Evolutionary conservation across 2,888 invertebrate species (phyloP).

Genomic region (Blastobasis adustella): DNA sequence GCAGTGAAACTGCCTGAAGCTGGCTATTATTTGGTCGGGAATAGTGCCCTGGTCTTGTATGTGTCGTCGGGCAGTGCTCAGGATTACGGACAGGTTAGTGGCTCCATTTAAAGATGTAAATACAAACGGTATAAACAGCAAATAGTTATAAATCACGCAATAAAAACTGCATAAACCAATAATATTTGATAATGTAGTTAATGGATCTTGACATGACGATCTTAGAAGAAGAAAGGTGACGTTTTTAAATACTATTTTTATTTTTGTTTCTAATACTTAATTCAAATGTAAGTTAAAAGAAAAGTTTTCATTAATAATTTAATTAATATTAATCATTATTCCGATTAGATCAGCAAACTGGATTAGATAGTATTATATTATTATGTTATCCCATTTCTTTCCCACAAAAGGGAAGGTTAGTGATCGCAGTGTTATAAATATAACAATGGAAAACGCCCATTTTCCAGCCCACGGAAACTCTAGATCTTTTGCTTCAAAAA

Average conservation of each 20-base stretch:
- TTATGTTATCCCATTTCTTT: not conserved
- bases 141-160: constrained; percentile 14
- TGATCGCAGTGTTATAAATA: no score
- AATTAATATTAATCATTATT: no score
- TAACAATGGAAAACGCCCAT: no score
- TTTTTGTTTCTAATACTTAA: not conserved
- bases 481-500: no score
- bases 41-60: constrained; percentile 28
- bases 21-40: constrained; percentile 29
- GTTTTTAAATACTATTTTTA: not conserved
- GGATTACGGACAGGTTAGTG: constrained; percentile 25
- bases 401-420: no score
- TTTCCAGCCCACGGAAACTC: no score
- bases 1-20: constrained; percentile 24
- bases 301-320: not conserved
- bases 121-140: not conserved
- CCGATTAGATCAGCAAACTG: not conserved
- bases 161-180: constrained; percentile 13
- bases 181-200: constrained; percentile 2
- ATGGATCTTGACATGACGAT: no score
- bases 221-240: no score
- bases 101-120: not conserved
- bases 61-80: constrained; percentile 27
- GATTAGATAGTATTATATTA: not conserved
- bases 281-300: not conserved